Base-by-base conservation (phyloP, 2,888 invertebrate species). In the Abscondita cerata region DNA sequence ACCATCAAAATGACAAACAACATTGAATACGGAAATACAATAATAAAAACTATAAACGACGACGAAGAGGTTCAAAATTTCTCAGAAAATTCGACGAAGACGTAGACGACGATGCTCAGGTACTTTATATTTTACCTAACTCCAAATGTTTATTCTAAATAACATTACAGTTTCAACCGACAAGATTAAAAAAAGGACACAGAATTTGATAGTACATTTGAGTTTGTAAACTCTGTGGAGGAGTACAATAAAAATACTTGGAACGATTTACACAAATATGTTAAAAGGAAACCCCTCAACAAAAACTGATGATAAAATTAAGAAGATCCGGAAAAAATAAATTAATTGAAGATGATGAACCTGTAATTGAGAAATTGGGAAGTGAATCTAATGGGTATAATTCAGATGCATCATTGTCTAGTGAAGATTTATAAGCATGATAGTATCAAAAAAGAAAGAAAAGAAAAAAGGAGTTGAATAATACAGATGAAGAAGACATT, bases 291-390 rank as follows among this genome's bases (percentile, higher is more conserved):
- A 81, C 90, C n/a, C 89, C 0, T 89, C 91, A 71, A 87, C 88
- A 12, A 92, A 92, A 72, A 85, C 93, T 1, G 94, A 95, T 78
- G 94, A 95, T 66, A 93, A 92, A 82, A 95, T 95, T 68, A 85
- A 86, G 38, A 86, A 84, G 68, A 81, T 84, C 0, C 75, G 87
- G 51, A 25, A 60, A 67, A 40, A 40, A 53, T 16, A 25, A 25
- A 4, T 31, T 18, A 1, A 77, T 85, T 66, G 82, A 81, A 6
- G 79, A 81, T 56, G 82, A 82, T 80, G 83, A 9, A 38, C 80
- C 80, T 9, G 81, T 81, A 0, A 80, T 81, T 46, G 74, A 80
- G 25, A 78, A 80, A n/a, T 67, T 71, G 31, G 68, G 82, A 47
- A 73, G 78, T 34, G 77, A 80, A 11, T 59, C 83, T 33, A 83